phyloP scores from a whole-genome alignment of 2,888 invertebrate genomes.

The Pycnomerus fuliginosus region DNA sequence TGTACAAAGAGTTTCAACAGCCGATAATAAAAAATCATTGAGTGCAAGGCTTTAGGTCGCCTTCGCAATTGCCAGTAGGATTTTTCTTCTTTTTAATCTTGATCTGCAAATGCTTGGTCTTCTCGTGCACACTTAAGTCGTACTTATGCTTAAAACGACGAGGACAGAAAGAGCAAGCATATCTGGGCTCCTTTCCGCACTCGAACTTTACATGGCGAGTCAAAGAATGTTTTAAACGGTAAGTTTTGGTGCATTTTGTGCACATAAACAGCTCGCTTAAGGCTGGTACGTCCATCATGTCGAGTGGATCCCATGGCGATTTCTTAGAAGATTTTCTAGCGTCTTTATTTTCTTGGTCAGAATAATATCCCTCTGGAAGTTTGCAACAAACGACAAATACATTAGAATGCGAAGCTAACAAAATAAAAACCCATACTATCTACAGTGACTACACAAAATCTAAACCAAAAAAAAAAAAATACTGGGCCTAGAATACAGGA shows the following conservation, averaged over 20 bases:
- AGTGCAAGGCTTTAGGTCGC: no score
- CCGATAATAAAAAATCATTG: no score
- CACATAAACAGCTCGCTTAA: conserved; percentile 34
- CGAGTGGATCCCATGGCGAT: conserved; percentile 39
- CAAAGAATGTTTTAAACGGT: conserved; percentile 55
- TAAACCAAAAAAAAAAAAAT: no score
- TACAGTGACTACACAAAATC: conserved; percentile 2
- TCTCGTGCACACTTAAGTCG: conserved; percentile 53
- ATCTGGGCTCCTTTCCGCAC: conserved; percentile 60
- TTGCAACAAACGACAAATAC: neutral
- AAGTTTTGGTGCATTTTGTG: conserved; percentile 55
- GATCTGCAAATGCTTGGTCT: conserved; percentile 42
- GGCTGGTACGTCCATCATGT: neutral
- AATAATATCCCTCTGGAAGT: conserved; percentile 19
- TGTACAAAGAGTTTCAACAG: no score
- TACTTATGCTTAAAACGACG: conserved; percentile 59
- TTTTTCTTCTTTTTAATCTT: conserved; percentile 9
- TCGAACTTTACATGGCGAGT: conserved; percentile 58
- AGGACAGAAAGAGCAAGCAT: conserved; percentile 63
- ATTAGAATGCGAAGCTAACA: conserved; percentile 5
- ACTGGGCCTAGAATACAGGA: no score
- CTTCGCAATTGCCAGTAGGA: no score
- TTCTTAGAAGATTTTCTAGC: conserved; percentile 23
- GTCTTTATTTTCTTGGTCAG: conserved; percentile 30
- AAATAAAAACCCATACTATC: conserved; percentile 4